Base-by-base conservation (phyloP, 2,888 invertebrate genomes). In the Agrotis exclamationis region DNA sequence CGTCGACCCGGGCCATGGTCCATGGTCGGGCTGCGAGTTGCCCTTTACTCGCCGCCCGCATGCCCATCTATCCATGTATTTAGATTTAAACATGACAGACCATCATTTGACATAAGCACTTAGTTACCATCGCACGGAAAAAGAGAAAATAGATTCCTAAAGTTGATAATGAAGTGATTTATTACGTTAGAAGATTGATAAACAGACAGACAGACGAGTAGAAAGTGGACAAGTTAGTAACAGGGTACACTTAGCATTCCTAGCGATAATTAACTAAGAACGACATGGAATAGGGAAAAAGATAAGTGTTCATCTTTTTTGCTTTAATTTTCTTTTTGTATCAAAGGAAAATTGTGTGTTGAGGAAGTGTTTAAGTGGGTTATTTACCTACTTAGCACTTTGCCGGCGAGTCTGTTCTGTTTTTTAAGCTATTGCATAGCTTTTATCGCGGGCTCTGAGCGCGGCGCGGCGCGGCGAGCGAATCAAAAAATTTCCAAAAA, bases 121-220 rank as follows among this genome's bases (percentile, higher is more conserved):
- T 74, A 51, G 11, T 56, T 59, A 22, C 24, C 62, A 33, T 18
- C 48, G 9, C 65, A 63, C 65, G 33, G 5, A 45, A 9, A 50
- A 63, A 73, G 39, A 79, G 74, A 79, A 66, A 63, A 66, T 16
- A 67, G 59, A 63, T 75, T 68, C 45, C 20, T 53, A 24, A 54
- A 54, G 63, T 48, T 56, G 73, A 64, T 71, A 66, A 58, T 59
- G 22, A 59, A 50, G 28, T 63, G 45, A 63, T 76, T 45, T 63
- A 74, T 63, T 58, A 51, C 63, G 47, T 63, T 33, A 20, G 11
- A 28, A 66, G 76, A 74, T 74, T 74, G 63, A 79, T 80, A 76
- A 79, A 54, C 58, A 59, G 63, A 47, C 56, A 54, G 54, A 50
- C 56, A 54, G 58, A 51, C 56, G 18, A 0, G 20, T 60, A 60